Percentiles rank a stretch among this genome's conserved stretches.
These are phyloP conservation scores for Agrotis segetum DNA, from an alignment of 2,888 invertebrate species.

Conservation along the genomic window DNA sequence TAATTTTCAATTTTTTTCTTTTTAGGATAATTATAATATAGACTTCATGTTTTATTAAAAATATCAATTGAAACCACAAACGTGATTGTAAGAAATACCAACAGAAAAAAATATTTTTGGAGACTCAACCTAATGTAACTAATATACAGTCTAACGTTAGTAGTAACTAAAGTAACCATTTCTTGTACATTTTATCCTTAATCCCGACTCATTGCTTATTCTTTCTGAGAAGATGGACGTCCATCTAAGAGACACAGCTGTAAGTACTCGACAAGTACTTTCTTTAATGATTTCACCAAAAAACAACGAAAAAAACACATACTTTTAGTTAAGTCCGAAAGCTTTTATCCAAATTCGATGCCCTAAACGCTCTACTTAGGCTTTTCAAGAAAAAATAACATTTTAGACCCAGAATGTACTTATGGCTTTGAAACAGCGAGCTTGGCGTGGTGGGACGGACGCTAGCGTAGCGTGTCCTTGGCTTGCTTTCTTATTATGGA, in stretches of 20 bases:
- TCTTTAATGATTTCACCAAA: slow-evolving; percentile 36
- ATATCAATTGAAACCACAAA: background rate
- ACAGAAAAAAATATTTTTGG: too few relatives aligned
- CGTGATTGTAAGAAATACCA: too few relatives aligned
- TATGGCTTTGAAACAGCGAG: too few relatives aligned
- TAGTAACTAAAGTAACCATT: slow-evolving; percentile 13
- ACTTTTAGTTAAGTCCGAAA: slow-evolving; percentile 34
- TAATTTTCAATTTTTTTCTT: too few relatives aligned
- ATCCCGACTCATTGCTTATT: slow-evolving; percentile 44
- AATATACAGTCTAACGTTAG: background rate
- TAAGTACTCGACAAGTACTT: slow-evolving; percentile 19
- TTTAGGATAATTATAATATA: too few relatives aligned
- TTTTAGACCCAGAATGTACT: slow-evolving; percentile 43
- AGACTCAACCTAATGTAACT: background rate
- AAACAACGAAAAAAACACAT: slow-evolving; percentile 35
- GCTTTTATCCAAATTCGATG: slow-evolving; percentile 60
- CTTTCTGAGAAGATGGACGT: slow-evolving; percentile 24
- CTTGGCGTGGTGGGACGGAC: too few relatives aligned
- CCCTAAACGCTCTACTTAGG: slow-evolving; percentile 34
- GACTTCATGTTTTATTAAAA: too few relatives aligned
- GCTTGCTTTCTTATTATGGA: too few relatives aligned
- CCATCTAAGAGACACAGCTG: slow-evolving; percentile 37
- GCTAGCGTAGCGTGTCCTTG: too few relatives aligned
- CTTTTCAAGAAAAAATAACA: slow-evolving; percentile 36
- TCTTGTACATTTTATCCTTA: slow-evolving; percentile 27